Base-by-base conservation (phyloP, 2,797 vertebrate species). In the Heliangelus exortis region DNA sequence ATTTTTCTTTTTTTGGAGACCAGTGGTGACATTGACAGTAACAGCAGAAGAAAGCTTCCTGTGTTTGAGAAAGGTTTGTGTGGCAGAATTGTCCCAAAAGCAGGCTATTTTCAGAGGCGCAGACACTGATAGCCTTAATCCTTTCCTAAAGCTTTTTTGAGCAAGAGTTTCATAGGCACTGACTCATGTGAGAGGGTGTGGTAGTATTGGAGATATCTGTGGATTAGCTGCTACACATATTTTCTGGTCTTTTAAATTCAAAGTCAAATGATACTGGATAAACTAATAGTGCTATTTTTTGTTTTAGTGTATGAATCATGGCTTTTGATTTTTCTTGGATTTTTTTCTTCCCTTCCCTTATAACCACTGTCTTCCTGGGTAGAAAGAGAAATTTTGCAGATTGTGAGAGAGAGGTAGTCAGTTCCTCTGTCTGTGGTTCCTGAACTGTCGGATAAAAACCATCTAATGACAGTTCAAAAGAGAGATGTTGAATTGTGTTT, bases 1-100 rank as follows among this genome's bases (percentile, higher is more conserved):
- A 76, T 48, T 86, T 90, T 93, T 91, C 34, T 83, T 63, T 1
- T 18, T n/a, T 33, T 93, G 91, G 91, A 93, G 91, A 85, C 63
- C 72, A 25, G 72, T 83, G 79, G 82, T 92, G 95, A 84, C 94
- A 88, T 86, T 93, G 96, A 41, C 39, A 41, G 39, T 41, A 41
- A 41, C 39, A 41, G 92, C 94, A 96, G 81, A 90, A 81, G 75
- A 87, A 78, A 1, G 7, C 47, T 95, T 87, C 85, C 92, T 88
- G 33, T 85, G 67, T 89, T 89, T 77, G 59, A 78, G 92, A 87
- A 88, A 77, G 85, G 83, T 87, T 80, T 94, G 67, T 73, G 48
- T 86, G 83, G 59, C 90, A 84, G 92, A 21, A 87, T 33, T 92
- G 92, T 95, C 96, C 95, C 72, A 48, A 95, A 95, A 92, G 50